Conservation (phyloP, 2,888 invertebrate species). For the Phalangium opilio region DNA sequence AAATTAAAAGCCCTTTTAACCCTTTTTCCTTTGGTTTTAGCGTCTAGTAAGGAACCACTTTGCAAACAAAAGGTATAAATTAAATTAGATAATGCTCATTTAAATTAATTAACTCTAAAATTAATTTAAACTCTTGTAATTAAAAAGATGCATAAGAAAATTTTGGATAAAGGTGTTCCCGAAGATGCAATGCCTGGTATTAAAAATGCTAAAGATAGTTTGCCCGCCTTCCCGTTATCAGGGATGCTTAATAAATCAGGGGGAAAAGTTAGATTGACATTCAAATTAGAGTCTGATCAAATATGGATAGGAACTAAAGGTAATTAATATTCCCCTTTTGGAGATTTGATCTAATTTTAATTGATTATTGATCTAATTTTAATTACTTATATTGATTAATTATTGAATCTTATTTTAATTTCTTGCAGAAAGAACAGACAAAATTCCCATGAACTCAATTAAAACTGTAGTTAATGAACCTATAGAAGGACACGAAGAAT, state of each 20-base stretch:
- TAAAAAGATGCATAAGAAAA: slow-evolving; percentile 54
- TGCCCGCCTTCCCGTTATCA: slow-evolving; percentile 63
- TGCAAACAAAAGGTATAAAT: slow-evolving; percentile 32
- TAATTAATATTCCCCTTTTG: slow-evolving; percentile 18
- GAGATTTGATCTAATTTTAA: too few relatives aligned
- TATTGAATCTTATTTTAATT: background rate
- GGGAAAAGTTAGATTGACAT: slow-evolving; percentile 75
- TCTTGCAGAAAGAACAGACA: slow-evolving; percentile 61
- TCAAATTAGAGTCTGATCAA: slow-evolving; percentile 77
- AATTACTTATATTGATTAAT: too few relatives aligned
- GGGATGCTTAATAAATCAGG: slow-evolving; percentile 84
- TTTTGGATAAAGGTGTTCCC: slow-evolving; percentile 74
- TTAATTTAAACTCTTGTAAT: slow-evolving; percentile 5
- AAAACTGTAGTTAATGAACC: slow-evolving; percentile 64
- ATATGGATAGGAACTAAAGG: slow-evolving; percentile 78
- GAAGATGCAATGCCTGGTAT: slow-evolving; percentile 78
- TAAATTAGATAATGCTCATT: too few relatives aligned
- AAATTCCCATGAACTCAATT: slow-evolving; percentile 75
- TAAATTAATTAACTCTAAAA: background rate
- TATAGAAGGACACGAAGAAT: slow-evolving; percentile 74
- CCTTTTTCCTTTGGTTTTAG: slow-evolving; percentile 15
- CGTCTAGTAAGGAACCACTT: slow-evolving; percentile 31
- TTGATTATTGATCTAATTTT: too few relatives aligned
- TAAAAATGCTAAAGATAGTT: slow-evolving; percentile 52
- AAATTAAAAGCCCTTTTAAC: too few relatives aligned